Conservation (phyloP, 2,888 invertebrate genomes). For the Lasioglossum pauxillum region DNA sequence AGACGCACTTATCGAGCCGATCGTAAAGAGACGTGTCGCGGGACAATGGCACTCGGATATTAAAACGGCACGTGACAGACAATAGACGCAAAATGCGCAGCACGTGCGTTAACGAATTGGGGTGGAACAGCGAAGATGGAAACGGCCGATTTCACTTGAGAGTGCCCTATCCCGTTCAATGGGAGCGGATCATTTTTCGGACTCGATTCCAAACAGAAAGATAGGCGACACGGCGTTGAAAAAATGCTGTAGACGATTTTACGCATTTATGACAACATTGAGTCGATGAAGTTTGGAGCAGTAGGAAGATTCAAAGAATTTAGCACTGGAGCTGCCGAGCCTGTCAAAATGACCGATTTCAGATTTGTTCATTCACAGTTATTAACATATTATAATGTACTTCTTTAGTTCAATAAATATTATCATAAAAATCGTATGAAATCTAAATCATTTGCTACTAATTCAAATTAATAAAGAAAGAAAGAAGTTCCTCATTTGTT, state of each 20-base stretch:
- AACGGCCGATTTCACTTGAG: conserved; percentile 65
- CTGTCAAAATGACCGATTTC: not conserved
- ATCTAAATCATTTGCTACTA: not conserved
- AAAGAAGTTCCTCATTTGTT: not conserved
- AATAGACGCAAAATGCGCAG: conserved; percentile 79
- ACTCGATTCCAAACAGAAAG: not conserved
- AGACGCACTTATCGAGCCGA: conserved; percentile 54
- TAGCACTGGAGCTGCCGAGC: too few species aligned
- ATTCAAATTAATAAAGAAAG: not conserved
- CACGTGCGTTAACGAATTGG: conserved; percentile 79
- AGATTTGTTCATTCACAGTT: not conserved
- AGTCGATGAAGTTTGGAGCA: not conserved
- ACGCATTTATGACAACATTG: not conserved
- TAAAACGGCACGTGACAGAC: conserved; percentile 82
- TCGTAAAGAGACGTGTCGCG: conserved; percentile 64
- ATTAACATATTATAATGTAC: not conserved
- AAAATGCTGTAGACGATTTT: not conserved
- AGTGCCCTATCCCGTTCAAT: conserved; percentile 23
- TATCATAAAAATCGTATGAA: too few species aligned
- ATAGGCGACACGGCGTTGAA: not conserved
- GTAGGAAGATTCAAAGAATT: not conserved
- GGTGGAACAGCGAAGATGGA: conserved; percentile 66
- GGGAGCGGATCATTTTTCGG: not conserved
- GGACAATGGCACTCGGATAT: conserved; percentile 74
- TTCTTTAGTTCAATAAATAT: not conserved